phyloP scores from a whole-genome alignment of 2,113 vertebrate species.

The Carassius gibelio region DNA sequence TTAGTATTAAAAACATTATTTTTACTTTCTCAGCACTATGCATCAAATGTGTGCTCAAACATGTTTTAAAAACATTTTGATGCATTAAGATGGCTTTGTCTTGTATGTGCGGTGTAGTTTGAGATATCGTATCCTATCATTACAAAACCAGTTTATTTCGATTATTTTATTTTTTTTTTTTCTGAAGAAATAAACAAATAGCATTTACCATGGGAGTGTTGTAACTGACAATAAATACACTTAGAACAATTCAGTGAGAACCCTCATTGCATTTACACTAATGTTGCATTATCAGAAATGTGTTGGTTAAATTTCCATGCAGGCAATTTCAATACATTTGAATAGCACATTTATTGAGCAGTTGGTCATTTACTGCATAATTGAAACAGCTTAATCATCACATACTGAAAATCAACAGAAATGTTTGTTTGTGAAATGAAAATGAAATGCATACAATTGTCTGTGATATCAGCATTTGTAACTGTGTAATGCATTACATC shows the following conservation, averaged over 20 bases:
- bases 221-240: too few species aligned
- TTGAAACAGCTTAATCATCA: not conserved
- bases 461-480: not conserved
- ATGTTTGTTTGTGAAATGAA: not conserved
- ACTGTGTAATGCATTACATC: not conserved
- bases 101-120: not conserved
- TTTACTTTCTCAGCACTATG: not conserved
- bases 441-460: not conserved
- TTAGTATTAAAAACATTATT: not conserved
- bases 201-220: too few species aligned
- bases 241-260: not conserved
- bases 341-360: not conserved
- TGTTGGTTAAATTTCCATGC: not conserved
- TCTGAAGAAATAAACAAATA: too few species aligned
- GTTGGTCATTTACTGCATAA: not conserved
- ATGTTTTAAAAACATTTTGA: not conserved
- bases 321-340: not conserved
- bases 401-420: not conserved
- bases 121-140: not conserved
- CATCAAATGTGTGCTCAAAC: not conserved
- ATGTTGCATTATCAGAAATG: not conserved
- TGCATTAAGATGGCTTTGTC: not conserved
- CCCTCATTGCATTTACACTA: not conserved
- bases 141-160: not conserved
- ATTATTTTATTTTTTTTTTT: too few species aligned